A percentile compares a stretch with the other conserved stretches of the same genome.
Evolutionary conservation across 2,797 vertebrate genomes (phyloP).

Genomic region (Crypturellus tataupa): DNA sequence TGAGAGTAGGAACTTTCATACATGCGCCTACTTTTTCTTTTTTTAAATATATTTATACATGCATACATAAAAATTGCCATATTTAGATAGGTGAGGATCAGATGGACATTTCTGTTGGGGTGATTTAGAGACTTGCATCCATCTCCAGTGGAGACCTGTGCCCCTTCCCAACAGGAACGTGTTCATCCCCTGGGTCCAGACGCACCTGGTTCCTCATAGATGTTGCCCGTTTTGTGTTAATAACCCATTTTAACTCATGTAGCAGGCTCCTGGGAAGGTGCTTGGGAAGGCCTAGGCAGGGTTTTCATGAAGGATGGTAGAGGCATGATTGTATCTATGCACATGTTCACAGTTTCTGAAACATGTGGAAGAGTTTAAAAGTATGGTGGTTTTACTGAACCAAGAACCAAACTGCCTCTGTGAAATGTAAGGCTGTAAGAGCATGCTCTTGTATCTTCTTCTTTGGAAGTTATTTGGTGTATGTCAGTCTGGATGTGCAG

Average conservation of each 20-base stretch:
- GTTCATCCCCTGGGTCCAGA: neutral
- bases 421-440: neutral
- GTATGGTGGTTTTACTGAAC: neutral
- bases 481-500: neutral
- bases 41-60: neutral
- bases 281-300: neutral
- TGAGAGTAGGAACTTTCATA: neutral
- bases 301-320: neutral
- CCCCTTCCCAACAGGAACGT: neutral
- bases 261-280: neutral
- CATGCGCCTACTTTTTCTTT: neutral
- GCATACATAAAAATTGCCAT: neutral
- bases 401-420: neutral
- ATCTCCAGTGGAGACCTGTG: neutral
- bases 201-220: fast-evolving
- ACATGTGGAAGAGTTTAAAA: neutral
- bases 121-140: neutral
- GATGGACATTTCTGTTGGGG: neutral
- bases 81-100: neutral
- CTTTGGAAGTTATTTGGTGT: fast-evolving
- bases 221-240: neutral
- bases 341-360: neutral
- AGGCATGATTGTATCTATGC: neutral
- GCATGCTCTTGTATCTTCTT: neutral
- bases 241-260: neutral